These are phyloP conservation scores for Dufourea novaeangliae DNA, from an alignment of 1,140 invertebrate genomes.

Conservation along the genomic window DNA sequence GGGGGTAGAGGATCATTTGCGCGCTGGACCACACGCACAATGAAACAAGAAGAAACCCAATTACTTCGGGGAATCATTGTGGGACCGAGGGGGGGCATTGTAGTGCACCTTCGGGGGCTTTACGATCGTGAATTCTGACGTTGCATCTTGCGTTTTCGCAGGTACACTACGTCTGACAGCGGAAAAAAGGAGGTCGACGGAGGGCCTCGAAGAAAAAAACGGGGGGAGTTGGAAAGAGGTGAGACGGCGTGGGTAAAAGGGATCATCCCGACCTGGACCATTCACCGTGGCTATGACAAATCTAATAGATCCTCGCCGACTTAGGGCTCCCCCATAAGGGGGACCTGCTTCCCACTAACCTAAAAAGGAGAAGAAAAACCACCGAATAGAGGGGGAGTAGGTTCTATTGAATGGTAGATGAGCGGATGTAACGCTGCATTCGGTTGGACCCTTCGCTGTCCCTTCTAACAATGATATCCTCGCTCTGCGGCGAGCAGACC, in stretches of 20 bases:
- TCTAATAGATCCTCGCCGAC: constrained; percentile 61
- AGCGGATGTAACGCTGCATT: constrained; percentile 49
- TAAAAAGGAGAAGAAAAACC: too few relatives aligned
- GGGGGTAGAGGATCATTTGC: constrained; percentile 1
- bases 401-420: constrained; percentile 48
- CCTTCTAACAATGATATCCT: constrained; percentile 57
- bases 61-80: constrained; percentile 59
- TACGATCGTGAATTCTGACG: constrained; percentile 61
- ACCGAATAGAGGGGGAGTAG: constrained; percentile 4
- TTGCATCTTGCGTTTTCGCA: constrained; percentile 56
- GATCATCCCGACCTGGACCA: constrained; percentile 38
- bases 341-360: too few relatives aligned
- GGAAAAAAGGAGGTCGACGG: constrained; percentile 1
- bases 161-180: not conserved
- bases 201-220: too few relatives aligned
- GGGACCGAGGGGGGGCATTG: constrained; percentile 44
- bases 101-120: constrained; percentile 13
- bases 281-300: constrained; percentile 66
- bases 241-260: constrained; percentile 35
- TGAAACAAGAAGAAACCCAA: constrained; percentile 59
- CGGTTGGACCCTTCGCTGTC: constrained; percentile 27
- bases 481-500: not conserved
- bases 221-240: not conserved
- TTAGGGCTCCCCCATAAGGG: too few relatives aligned
- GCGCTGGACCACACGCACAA: constrained; percentile 39